Conservation (phyloP, 2,888 invertebrate genomes). For the Eupithecia inturbata region DNA sequence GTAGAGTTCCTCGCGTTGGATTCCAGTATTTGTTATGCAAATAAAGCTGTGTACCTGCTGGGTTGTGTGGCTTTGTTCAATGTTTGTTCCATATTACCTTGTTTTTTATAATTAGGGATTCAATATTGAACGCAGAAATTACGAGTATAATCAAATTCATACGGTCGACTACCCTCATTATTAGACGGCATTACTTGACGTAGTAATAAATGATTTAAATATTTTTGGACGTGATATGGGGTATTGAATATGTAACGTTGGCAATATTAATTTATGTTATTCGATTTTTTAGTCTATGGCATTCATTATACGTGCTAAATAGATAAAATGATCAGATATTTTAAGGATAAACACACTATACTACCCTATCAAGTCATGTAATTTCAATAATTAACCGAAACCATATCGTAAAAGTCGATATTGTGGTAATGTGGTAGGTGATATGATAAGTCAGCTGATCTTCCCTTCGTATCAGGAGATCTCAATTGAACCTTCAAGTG, state of each 20-base stretch:
- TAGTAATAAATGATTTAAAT: background rate
- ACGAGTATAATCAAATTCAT: slow-evolving; percentile 16
- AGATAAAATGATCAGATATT: background rate
- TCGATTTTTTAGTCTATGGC: background rate
- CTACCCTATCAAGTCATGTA: too few species aligned
- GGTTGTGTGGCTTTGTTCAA: slow-evolving; percentile 40
- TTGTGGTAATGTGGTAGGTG: slow-evolving; percentile 28
- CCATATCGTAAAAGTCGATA: background rate
- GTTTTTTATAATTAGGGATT: slow-evolving; percentile 33
- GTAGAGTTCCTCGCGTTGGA: slow-evolving; percentile 35
- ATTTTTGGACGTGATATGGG: background rate
- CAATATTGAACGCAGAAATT: slow-evolving; percentile 22
- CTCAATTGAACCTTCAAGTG: slow-evolving; percentile 75
- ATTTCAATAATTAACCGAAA: background rate
- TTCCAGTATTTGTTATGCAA: slow-evolving; percentile 48
- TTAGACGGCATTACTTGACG: too few species aligned
- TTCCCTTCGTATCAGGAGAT: slow-evolving; percentile 59
- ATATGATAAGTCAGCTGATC: slow-evolving; percentile 37
- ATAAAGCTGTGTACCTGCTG: slow-evolving; percentile 40
- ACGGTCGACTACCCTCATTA: slow-evolving; percentile 2
- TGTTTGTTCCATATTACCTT: slow-evolving; percentile 39
- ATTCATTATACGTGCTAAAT: background rate
- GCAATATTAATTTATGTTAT: background rate
- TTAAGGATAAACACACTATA: background rate
- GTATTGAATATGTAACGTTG: background rate